Conservation (phyloP, 2,888 invertebrate genomes). For the Pycnomerus fuliginosus region DNA sequence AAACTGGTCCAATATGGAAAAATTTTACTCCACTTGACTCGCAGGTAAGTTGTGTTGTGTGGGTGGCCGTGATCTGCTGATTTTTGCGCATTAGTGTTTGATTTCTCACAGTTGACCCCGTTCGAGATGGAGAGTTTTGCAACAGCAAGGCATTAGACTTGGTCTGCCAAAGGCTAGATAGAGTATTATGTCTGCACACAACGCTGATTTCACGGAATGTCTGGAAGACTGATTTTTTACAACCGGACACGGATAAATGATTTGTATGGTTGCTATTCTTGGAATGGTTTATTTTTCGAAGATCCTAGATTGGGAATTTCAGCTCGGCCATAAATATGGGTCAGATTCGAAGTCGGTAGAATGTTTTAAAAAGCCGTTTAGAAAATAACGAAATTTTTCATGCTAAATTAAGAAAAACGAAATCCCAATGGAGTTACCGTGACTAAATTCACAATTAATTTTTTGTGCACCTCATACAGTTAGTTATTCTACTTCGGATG, state of each 20-base stretch:
- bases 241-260: slow-evolving; percentile 7
- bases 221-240: slow-evolving; percentile 6
- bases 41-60: slow-evolving; percentile 37
- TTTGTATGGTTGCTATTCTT: no score
- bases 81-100: slow-evolving; percentile 43
- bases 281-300: no score
- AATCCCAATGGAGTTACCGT: slow-evolving; percentile 11
- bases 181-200: slow-evolving; percentile 22
- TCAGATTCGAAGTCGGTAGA: no score
- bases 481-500: slow-evolving; percentile 14
- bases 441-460: slow-evolving; percentile 9
- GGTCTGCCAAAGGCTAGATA: slow-evolving; percentile 21
- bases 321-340: no score
- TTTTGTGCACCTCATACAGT: slow-evolving; percentile 11
- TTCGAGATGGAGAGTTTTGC: slow-evolving; percentile 45
- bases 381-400: no score
- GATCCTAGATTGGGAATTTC: no score
- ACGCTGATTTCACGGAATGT: slow-evolving; percentile 14
- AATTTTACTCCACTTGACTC: no score
- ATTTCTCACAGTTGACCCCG: slow-evolving; percentile 48
- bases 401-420: no score
- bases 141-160: slow-evolving; percentile 28
- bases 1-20: no score
- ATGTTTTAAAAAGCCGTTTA: no score
- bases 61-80: slow-evolving; percentile 44